A percentile compares a stretch with the other conserved stretches of the same genome.
Conservation (phyloP, 2,113 vertebrate species). For the Chinchilla lanigera region DNA sequence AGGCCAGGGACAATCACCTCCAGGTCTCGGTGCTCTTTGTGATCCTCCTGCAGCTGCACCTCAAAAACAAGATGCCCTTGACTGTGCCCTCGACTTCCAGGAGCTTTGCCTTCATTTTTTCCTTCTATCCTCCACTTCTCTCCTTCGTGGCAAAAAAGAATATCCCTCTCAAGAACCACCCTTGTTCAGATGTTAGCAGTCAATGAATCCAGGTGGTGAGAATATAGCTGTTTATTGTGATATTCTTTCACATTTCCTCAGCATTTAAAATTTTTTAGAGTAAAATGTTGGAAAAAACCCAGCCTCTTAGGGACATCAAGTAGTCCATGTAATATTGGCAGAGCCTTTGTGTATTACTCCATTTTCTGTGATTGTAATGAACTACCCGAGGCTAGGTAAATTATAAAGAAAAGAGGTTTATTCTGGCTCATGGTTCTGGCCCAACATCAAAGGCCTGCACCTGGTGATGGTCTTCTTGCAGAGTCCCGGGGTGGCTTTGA, state of each 20-base stretch:
- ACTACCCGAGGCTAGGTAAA: neutral
- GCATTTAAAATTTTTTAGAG: neutral
- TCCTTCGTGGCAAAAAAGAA: neutral
- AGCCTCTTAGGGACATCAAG: neutral
- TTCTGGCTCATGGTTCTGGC: neutral
- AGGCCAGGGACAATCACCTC: neutral
- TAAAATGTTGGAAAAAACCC: neutral
- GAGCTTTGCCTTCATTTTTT: neutral
- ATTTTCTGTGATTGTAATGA: neutral
- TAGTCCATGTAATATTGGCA: neutral
- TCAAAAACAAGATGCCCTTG: neutral
- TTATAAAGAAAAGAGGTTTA: neutral
- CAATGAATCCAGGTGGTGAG: neutral
- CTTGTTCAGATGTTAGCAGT: neutral
- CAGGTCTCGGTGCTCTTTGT: neutral
- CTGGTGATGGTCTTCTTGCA: neutral
- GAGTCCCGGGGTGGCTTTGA: neutral
- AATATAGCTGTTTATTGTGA: too few species aligned
- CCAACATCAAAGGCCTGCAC: neutral
- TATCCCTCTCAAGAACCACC: neutral
- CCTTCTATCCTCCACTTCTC: neutral
- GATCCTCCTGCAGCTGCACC: neutral
- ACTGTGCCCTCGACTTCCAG: too few species aligned
- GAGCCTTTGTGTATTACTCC: neutral
- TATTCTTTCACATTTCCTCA: neutral